phyloP scores from a whole-genome alignment of 2,113 vertebrate species.

The Epinephelus fuscoguttatus region DNA sequence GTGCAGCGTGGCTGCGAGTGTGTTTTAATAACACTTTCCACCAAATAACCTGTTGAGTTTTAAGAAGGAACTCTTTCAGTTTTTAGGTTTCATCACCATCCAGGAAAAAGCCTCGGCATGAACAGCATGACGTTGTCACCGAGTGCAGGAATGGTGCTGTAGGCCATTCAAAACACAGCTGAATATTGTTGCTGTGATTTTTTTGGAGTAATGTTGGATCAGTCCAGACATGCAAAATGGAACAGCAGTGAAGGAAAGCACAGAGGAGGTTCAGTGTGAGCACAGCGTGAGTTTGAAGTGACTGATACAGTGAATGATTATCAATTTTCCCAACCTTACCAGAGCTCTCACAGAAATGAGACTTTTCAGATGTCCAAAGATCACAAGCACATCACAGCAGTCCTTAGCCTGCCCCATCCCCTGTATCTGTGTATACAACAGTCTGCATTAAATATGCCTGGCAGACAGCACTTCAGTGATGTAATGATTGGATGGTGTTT shows the following conservation, averaged over 20 bases:
- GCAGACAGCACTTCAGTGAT: conserved; percentile 35
- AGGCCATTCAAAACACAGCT: conserved; percentile 68
- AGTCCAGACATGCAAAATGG: conserved; percentile 21
- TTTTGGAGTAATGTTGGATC: conserved; percentile 26
- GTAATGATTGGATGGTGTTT: conserved; percentile 41
- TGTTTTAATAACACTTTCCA: conserved; percentile 64
- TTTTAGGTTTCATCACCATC: conserved; percentile 58
- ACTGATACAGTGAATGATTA: neutral
- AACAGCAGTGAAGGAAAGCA: conserved; percentile 7
- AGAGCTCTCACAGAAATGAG: conserved; percentile 9
- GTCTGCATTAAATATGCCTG: conserved; percentile 25
- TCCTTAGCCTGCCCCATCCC: neutral
- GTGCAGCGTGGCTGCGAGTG: conserved; percentile 1
- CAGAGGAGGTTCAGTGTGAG: conserved; percentile 2
- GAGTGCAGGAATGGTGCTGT: conserved; percentile 48
- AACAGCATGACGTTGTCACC: conserved; percentile 31
- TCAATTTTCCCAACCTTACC: neutral
- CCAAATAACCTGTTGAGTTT: conserved; percentile 41
- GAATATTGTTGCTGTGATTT: conserved; percentile 31
- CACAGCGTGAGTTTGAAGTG: conserved; percentile 16
- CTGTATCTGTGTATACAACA: conserved; percentile 13
- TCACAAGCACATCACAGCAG: neutral
- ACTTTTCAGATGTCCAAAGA: conserved; percentile 11
- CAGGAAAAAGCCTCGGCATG: conserved; percentile 41
- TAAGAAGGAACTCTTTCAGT: conserved; percentile 36